Conservation (phyloP, 1,140 invertebrate genomes). For the Nixonia krombeini region DNA sequence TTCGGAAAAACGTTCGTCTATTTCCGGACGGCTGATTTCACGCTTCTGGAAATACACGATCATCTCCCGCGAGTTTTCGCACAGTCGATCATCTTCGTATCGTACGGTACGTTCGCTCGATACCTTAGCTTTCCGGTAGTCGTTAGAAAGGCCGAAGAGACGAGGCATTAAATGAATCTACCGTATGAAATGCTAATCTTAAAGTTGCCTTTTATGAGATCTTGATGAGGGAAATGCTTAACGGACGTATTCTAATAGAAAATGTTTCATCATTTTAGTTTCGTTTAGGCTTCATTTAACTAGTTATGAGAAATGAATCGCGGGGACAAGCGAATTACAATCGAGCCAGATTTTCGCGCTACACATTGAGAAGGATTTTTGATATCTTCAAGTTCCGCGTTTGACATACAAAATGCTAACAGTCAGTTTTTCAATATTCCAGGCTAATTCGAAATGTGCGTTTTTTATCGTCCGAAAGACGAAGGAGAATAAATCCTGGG, state of each 20-base stretch:
- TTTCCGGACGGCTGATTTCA: too few relatives aligned
- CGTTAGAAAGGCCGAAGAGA: too few relatives aligned
- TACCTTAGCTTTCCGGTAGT: too few relatives aligned
- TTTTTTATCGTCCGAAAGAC: neutral
- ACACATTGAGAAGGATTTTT: too few relatives aligned
- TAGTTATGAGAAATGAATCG: slow-evolving; percentile 24
- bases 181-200: slow-evolving; percentile 48
- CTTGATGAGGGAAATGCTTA: slow-evolving; percentile 48
- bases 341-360: too few relatives aligned
- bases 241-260: slow-evolving; percentile 51
- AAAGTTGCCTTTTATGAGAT: slow-evolving; percentile 39
- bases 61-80: slow-evolving; percentile 23
- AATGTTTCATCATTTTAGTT: slow-evolving; percentile 41
- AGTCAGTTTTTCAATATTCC: too few relatives aligned
- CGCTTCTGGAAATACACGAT: slow-evolving; percentile 6
- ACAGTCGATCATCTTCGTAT: slow-evolving; percentile 27
- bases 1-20: slow-evolving; percentile 30
- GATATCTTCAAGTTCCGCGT: too few relatives aligned
- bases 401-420: too few relatives aligned
- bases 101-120: too few relatives aligned
- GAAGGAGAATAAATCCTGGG: slow-evolving; percentile 1
- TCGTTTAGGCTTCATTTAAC: slow-evolving; percentile 45
- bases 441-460: too few relatives aligned
- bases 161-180: too few relatives aligned
- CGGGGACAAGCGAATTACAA: slow-evolving; percentile 14